These are phyloP conservation scores for Falcunculus frontatus DNA, from an alignment of 2,113 vertebrate species.

Conservation along the genomic window DNA sequence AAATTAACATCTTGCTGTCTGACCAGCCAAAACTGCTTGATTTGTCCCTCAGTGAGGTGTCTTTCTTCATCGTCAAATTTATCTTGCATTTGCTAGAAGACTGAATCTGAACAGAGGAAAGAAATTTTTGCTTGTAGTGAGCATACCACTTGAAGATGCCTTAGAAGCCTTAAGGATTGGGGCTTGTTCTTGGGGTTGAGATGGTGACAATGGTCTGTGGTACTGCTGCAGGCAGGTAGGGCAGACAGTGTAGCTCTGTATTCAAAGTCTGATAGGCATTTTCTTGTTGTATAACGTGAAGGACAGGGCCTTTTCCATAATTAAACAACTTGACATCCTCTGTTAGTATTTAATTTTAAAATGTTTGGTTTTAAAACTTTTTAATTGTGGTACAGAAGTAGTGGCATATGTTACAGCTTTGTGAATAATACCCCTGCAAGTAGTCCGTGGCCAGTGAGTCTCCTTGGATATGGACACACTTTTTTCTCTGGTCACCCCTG, in stretches of 20 bases:
- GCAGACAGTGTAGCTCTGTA: neutral
- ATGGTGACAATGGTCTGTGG: neutral
- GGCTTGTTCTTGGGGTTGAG: neutral
- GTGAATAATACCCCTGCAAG: neutral
- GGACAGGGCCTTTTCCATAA: neutral
- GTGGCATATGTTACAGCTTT: accelerated
- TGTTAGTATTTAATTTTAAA: neutral
- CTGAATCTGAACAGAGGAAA: neutral
- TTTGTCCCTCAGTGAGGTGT: neutral
- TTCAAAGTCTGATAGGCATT: neutral
- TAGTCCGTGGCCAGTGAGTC: neutral
- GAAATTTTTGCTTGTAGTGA: neutral
- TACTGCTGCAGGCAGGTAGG: neutral
- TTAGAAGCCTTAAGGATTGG: neutral
- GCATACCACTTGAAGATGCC: neutral
- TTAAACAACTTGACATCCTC: neutral
- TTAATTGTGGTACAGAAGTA: neutral
- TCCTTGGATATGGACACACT: neutral
- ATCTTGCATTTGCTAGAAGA: neutral
- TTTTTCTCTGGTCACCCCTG: neutral
- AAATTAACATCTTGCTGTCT: neutral
- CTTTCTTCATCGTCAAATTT: neutral
- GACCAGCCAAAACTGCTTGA: neutral
- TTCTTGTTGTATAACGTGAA: neutral
- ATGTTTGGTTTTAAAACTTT: neutral